Conservation (phyloP, 2,797 vertebrate genomes). For the Malacoraja senta region DNA sequence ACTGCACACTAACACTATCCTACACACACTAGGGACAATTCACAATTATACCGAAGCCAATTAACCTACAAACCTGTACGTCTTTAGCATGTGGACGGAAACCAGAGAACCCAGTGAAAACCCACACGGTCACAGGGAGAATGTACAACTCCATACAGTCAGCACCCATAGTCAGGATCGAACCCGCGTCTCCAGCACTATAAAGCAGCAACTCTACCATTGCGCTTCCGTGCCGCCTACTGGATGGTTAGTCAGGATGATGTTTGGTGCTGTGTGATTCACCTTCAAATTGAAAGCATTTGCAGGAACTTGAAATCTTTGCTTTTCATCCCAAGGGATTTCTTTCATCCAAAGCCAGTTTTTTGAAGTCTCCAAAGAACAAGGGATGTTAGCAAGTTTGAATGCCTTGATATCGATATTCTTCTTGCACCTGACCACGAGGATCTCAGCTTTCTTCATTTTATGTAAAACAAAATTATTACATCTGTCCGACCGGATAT, state of each 20-base stretch:
- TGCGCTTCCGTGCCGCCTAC: too few species aligned
- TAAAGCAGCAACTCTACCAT: too few species aligned
- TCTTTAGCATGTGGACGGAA: too few species aligned
- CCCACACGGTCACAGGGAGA: too few species aligned
- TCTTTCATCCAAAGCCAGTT: background rate
- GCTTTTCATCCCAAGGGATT: background rate
- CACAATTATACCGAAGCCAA: too few species aligned
- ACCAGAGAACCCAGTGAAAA: too few species aligned
- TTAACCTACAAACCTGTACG: too few species aligned
- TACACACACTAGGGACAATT: too few species aligned
- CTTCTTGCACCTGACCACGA: background rate
- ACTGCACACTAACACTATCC: too few species aligned
- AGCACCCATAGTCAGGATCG: too few species aligned
- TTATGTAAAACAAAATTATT: background rate
- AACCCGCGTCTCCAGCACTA: too few species aligned
- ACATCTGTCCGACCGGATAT: background rate
- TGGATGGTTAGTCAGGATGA: background rate
- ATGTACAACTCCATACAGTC: too few species aligned
- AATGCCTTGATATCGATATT: background rate
- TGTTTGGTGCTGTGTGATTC: background rate
- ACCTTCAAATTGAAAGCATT: background rate
- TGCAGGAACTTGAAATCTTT: background rate
- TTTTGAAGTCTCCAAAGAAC: background rate
- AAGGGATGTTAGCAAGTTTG: background rate
- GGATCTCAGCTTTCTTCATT: background rate